These are phyloP conservation scores for Sebastes steindachneri DNA, from an alignment of 2,797 vertebrate genomes.

Conservation along the genomic window DNA sequence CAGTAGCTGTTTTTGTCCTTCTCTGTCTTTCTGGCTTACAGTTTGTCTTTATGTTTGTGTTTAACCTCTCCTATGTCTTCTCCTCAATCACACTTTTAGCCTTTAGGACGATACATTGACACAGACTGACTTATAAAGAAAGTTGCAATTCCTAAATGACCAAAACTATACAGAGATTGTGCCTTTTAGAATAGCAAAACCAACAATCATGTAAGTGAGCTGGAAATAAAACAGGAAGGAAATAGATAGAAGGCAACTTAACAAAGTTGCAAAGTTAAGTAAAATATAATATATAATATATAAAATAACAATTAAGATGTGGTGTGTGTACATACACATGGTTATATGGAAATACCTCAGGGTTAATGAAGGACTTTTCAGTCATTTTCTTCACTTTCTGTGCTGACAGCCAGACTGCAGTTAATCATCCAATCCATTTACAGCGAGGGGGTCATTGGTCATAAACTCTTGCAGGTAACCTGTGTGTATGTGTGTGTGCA, in stretches of 20 bases:
- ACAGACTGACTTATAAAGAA: not conserved
- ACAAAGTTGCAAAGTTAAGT: not conserved
- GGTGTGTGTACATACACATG: not conserved
- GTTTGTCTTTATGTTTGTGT: not conserved
- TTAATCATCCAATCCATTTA: conserved; percentile 35
- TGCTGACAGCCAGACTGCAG: conserved; percentile 15
- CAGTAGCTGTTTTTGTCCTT: not conserved
- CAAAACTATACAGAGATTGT: not conserved
- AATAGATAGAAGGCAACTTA: not conserved
- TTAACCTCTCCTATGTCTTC: not conserved
- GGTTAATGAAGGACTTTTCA: not conserved
- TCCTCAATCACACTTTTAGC: not conserved
- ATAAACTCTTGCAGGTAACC: not conserved
- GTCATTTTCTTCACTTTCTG: not conserved
- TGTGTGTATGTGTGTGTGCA: not conserved
- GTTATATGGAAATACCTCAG: not conserved
- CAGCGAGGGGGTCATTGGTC: conserved; percentile 23
- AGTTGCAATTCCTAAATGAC: not conserved
- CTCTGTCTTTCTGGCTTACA: not conserved
- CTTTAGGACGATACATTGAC: not conserved
- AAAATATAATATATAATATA: not conserved
- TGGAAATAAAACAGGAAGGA: not conserved
- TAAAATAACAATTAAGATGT: not conserved
- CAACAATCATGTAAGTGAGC: not conserved
- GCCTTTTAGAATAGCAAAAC: not conserved